phyloP scores from a whole-genome alignment of 2,797 vertebrate genomes.

The Peromyscus melanophrys region DNA sequence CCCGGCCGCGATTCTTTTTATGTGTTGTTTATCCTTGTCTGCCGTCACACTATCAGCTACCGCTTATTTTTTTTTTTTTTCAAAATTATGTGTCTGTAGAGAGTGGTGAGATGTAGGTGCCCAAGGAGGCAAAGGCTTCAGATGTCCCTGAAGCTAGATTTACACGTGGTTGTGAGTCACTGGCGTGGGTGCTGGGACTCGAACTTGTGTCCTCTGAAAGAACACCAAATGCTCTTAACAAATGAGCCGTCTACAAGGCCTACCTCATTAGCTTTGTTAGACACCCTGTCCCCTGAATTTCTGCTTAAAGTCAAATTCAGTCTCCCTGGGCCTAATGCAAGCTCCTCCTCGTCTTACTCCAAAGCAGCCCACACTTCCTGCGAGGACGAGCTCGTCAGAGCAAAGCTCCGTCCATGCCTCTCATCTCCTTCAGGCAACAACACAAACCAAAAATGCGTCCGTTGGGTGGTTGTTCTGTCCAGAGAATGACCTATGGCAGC shows the following conservation, averaged over 20 bases:
- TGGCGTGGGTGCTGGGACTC: neutral
- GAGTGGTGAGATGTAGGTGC: neutral
- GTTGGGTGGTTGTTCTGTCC: neutral
- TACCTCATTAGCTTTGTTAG: neutral
- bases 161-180: neutral
- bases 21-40: neutral
- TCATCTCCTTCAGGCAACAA: neutral
- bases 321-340: neutral
- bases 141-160: neutral
- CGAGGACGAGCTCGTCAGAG: neutral
- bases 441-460: neutral
- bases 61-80: neutral
- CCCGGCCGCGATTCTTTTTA: neutral
- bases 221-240: neutral
- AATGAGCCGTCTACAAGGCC: neutral
- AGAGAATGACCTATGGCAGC: neutral
- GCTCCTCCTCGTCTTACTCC: neutral
- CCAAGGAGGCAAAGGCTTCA: neutral
- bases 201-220: neutral
- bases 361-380: neutral
- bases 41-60: neutral
- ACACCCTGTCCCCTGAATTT: neutral
- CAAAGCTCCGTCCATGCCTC: neutral
- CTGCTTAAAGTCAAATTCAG: constrained; percentile 4
- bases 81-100: neutral